Evolutionary conservation across 1,140 invertebrate genomes (phyloP), one percentile per base, ranked within the genome.

Genomic region (Drosophila neocordata): DNA sequence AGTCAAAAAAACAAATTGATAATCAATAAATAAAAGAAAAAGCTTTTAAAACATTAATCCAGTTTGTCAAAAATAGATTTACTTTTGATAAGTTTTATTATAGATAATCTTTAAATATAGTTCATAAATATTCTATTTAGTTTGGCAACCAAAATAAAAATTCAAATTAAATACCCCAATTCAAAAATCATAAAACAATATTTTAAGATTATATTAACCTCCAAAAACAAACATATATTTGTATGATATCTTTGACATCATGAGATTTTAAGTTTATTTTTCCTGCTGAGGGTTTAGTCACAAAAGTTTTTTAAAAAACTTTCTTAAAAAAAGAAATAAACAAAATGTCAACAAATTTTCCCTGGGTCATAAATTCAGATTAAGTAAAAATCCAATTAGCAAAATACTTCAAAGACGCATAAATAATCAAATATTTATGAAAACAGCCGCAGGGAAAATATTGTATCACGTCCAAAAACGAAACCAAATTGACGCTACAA

Each of bases 361-460:
- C 9, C 44, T 60, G 72, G 18, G 27, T 56, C 51, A 56, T 13
- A 57, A 59, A 61, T 61, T 72, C n/a, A 56, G 37, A 44, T 73
- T 48, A 73, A 74, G 57, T 73, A 61, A 52, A 67, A 67, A 55
- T 68, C 64, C 72, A 74, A 67, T 74, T 74, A 74, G 71, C 56
- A 18, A 61, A 56, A 57, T 38, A 67, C 35, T 57, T 35, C 18
- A 59, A 22, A 41, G 52, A 35, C 37, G 20, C 15, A 67, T 67
- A 56, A 61, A 67, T 56, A 41, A 61, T 57, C 6, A 52, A 62
- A 67, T 48, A 52, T 57, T 67, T 27, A 57, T 57, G 24, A n/a
- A 37, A n/a, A 44, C 51, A 64, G 64, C 51, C 24, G 53, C 9
- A 48, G 15, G 41, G 2, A 48, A 44, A 48, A 48, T 48, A 48